Base-by-base conservation (phyloP, 2,113 vertebrate genomes). In the Callaeas wilsoni region DNA sequence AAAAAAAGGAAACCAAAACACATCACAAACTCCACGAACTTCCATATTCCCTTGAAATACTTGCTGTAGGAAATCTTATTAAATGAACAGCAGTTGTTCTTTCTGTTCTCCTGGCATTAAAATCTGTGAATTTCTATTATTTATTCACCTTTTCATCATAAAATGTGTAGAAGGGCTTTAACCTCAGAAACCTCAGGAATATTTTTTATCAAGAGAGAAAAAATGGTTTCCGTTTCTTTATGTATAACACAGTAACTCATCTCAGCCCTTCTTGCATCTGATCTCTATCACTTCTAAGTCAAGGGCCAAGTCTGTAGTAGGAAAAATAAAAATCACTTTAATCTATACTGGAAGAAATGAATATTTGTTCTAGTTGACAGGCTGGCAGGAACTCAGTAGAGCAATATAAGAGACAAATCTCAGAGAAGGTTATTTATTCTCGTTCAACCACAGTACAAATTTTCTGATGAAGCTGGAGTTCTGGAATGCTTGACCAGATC, bases 401-500 rank as follows among this genome's bases (percentile, higher is more conserved):
- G 27, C 55, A 94, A 91, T 83, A 74, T 57, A 55, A 41, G 39
- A 94, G 83, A 90, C 19, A 70, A 93, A 77, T 85, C 55, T 93
- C 67, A 87, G 57, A 87, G 92, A 90, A 0, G 12, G 46, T 89
- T 93, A 85, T 88, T 87, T 96, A 69, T 96, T 93, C 78, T 85
- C 2, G 0, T 82, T 93, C 75, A 93, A n/a, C 59, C 16, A 5
- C 82, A 96, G 46, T 21, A 87, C 37, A 85, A 62, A 86, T 82
- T 87, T 95, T 59, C 71, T 73, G 55, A 91, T 83, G 87, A 93
- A 91, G 39, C 30, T 83, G 68, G 52, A 86, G 63, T 32, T 88
- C 87, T 88, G 71, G 75, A 94, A 86, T 92, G 82, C 56, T 94
- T 96, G 92, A 94, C 87, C 82, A 94, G 94, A 90, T 92, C 92